Conservation (phyloP, 2,888 invertebrate species). For the Tuta absoluta region DNA sequence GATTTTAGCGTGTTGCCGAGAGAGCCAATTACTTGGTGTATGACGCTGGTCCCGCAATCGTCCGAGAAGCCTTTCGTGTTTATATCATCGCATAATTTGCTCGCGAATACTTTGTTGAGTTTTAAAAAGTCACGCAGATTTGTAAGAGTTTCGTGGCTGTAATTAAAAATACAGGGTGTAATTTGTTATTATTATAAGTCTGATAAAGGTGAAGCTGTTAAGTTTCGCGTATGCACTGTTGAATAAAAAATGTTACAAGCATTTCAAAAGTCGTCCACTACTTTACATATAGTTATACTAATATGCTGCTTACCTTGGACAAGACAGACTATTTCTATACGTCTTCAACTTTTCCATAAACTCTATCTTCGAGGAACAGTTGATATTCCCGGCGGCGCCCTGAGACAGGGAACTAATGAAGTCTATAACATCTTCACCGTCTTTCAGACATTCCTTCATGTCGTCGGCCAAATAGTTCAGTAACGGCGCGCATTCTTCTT, state of each 20-base stretch:
- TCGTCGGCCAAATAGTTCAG: conserved; percentile 79
- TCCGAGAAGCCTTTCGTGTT: conserved; percentile 83
- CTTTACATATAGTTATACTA: no score
- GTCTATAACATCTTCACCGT: conserved; percentile 70
- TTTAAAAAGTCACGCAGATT: conserved; percentile 78
- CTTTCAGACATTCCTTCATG: conserved; percentile 65
- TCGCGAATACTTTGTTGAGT: conserved; percentile 76
- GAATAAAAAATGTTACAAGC: background rate
- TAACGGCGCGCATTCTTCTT: conserved; percentile 59
- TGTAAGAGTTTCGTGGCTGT: conserved; percentile 77
- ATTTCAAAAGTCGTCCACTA: background rate
- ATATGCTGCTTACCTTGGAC: conserved; percentile 61
- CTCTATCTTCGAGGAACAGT: conserved; percentile 43
- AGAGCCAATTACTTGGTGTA: conserved; percentile 83
- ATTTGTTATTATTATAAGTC: no score
- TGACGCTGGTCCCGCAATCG: conserved; percentile 81
- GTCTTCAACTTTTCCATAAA: conserved; percentile 58
- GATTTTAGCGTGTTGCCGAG: conserved; percentile 81
- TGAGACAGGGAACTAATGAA: conserved; percentile 51
- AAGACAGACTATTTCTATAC: conserved; percentile 52
- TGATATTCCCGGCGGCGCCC: conserved; percentile 35
- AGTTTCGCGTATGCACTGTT: background rate
- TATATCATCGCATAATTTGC: conserved; percentile 76
- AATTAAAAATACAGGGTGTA: conserved; percentile 30
- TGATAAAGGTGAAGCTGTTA: no score